Base-by-base conservation (phyloP, 92 coral and sea anemone genomes). In the Palythoa caribaeorum region DNA sequence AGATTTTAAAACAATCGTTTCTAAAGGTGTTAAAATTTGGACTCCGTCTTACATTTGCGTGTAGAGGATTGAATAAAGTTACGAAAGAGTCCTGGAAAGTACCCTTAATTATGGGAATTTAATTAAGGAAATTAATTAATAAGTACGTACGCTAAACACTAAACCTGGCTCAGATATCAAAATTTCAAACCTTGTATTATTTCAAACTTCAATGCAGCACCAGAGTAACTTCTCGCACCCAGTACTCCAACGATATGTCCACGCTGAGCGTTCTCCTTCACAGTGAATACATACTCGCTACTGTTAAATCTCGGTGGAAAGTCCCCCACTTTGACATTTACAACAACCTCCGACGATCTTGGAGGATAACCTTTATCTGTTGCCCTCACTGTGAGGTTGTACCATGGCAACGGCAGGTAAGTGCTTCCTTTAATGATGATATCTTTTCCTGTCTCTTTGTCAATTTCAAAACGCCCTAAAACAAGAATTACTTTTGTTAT, bases 311-410 rank as follows among this genome's bases (percentile, higher is more conserved):
- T 21, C 1, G 99, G 98, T 9, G 92, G 93, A 72, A 80, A 95
- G 53, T 88, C 93, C 14, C 95, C 96, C 2, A 92, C 96, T 55
- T 85, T 83, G 51, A 97, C 94, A 62, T 88, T 65, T 50, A 97
- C 79, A 9, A 88, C 74, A 3, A 90, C 94, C 11, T 84, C 75
- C 38, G 87, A 88, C 59, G 75, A 73, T 5, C 83, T 83, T 0
- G 96, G 66, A 11, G 96, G 97, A 66, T 77, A 75, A 36, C 96
- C 99, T 69, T 89, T 85, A 79, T 97, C 99, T 89, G 92, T 89
- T 55, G 95, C 96, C 17, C 87, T 87, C 11, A 97, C 92, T 51
- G 94, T 95, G 36, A 97, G 66, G 65, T 97, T 94, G 92, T 94
- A 97, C 92, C 85, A 77, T 52, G 93, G 78, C 14, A 93, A 87